Evolutionary conservation across 2,888 invertebrate species (phyloP).

Genomic region (Ganaspis brasiliensis): DNA sequence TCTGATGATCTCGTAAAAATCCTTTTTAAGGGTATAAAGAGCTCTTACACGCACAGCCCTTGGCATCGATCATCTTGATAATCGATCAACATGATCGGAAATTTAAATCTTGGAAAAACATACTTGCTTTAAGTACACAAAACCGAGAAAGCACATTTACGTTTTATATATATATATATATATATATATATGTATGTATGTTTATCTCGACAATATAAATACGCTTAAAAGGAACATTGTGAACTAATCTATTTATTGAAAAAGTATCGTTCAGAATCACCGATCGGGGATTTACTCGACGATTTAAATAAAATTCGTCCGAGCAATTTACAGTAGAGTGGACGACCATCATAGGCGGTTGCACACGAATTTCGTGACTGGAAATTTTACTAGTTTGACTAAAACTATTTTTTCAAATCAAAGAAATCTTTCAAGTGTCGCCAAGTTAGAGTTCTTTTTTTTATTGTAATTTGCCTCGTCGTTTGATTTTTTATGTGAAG

Average conservation of each 20-base stretch:
- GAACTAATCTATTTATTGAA: constrained; percentile 9
- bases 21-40: not conserved
- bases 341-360: not conserved
- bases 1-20: constrained; percentile 25
- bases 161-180: not conserved
- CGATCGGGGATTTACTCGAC: not conserved
- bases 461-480: not conserved
- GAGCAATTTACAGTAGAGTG: constrained; percentile 33
- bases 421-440: not conserved
- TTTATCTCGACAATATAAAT: not conserved
- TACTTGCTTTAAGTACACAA: not conserved
- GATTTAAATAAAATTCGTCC: constrained; percentile 27
- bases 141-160: not conserved
- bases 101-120: not conserved
- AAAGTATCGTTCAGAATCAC: constrained; percentile 6
- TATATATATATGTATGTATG: not conserved
- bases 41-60: not conserved
- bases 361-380: constrained; percentile 18
- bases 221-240: constrained; percentile 3
- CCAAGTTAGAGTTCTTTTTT: not conserved
- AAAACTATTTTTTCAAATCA: constrained; percentile 9
- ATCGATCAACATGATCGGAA: not conserved
- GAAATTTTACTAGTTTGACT: constrained; percentile 4
- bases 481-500: too few species aligned
- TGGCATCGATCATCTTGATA: not conserved